Evolutionary conservation across 1,140 invertebrate genomes (phyloP).

Genomic region (Pogonus chalceus): DNA sequence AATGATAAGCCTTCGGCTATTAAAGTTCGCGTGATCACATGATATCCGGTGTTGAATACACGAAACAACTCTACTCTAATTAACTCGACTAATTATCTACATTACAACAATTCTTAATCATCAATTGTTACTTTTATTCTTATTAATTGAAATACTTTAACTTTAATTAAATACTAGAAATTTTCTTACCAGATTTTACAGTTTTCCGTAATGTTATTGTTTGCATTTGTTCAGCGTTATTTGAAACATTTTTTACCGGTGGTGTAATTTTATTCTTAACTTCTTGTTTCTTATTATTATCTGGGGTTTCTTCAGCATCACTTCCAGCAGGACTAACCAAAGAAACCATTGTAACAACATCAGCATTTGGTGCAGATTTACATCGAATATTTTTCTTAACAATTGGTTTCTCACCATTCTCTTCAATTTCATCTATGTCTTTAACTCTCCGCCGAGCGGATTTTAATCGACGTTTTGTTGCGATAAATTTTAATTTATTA

Average conservation of each 20-base stretch:
- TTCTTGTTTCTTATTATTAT: conserved; percentile 32
- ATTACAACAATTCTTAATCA: not conserved
- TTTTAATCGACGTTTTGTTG: conserved; percentile 27
- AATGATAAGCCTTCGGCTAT: not conserved
- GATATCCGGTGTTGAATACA: not conserved
- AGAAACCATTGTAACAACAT: conserved; percentile 47
- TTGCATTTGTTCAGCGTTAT: not conserved
- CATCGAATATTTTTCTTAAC: conserved; percentile 10
- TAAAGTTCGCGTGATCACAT: not conserved
- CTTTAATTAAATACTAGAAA: too few species aligned
- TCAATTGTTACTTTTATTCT: too few species aligned
- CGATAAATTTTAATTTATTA: conserved; percentile 26
- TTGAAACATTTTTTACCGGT: conserved; percentile 33
- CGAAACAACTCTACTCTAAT: not conserved
- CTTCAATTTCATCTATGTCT: conserved; percentile 12
- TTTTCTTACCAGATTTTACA: conserved; percentile 40
- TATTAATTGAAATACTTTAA: too few species aligned
- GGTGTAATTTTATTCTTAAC: conserved; percentile 35
- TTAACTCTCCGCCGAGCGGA: conserved; percentile 7
- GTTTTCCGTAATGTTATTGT: conserved; percentile 31
- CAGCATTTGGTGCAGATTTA: conserved; percentile 20
- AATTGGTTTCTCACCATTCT: conserved; percentile 6
- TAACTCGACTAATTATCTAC: not conserved
- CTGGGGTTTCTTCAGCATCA: conserved; percentile 38
- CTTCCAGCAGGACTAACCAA: conserved; percentile 43